A percentile compares a stretch with the other conserved stretches of the same genome.
Evolutionary conservation across 1,140 invertebrate genomes (phyloP).

Genomic region (Pseudachorutes palmiensis): DNA sequence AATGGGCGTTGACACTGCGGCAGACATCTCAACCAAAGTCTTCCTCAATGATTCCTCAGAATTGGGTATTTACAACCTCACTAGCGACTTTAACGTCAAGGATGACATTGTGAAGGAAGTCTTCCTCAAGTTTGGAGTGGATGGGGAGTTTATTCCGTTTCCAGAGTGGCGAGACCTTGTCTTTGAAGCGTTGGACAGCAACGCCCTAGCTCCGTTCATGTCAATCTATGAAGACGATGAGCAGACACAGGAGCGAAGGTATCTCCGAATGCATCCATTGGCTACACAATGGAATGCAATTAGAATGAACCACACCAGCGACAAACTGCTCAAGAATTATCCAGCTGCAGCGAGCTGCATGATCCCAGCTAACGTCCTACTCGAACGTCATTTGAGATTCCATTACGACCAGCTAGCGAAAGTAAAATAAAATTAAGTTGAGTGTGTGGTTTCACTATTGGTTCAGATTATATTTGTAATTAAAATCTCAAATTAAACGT

Average conservation of each 20-base stretch:
- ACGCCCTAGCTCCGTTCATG: neutral
- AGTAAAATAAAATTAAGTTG: too few relatives aligned
- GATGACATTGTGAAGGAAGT: neutral
- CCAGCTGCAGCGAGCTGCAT: neutral
- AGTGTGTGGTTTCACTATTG: too few relatives aligned
- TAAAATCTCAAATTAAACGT: too few relatives aligned
- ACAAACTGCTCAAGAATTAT: neutral
- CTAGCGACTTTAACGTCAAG: neutral
- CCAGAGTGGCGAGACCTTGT: constrained; percentile 3
- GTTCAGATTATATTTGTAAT: too few relatives aligned
- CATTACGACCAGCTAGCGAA: neutral
- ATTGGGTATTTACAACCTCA: constrained; percentile 8
- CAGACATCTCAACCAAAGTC: neutral
- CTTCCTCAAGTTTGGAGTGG: neutral
- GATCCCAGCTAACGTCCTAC: neutral
- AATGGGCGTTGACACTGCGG: constrained; percentile 4
- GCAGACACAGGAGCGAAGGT: neutral
- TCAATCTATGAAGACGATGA: neutral
- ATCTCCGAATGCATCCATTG: neutral
- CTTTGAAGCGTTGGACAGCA: neutral
- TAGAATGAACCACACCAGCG: neutral
- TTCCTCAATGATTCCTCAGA: neutral
- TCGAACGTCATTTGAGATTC: neutral
- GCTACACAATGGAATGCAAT: neutral
- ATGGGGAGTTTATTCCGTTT: constrained; percentile 5